phyloP scores from a whole-genome alignment of 2,113 vertebrate genomes.

The Galemys pyrenaicus region DNA sequence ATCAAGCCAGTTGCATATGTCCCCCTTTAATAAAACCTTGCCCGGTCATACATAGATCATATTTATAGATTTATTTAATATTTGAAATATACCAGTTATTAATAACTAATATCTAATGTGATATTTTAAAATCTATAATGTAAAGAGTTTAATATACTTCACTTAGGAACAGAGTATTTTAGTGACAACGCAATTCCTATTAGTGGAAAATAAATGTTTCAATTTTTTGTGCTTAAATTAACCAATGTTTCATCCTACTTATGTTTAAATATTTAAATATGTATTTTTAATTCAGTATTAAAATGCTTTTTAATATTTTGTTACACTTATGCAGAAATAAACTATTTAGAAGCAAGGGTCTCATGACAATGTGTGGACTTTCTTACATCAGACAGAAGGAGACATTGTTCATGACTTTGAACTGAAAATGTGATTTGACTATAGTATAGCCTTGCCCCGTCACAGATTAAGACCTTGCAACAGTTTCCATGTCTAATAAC shows the following conservation, averaged over 20 bases:
- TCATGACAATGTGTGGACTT: not conserved
- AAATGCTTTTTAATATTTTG: not conserved
- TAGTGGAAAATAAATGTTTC: not conserved
- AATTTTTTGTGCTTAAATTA: too few species aligned
- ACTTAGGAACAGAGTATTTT: not conserved
- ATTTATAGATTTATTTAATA: not conserved
- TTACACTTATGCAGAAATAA: not conserved
- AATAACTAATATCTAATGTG: not conserved
- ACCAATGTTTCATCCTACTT: too few species aligned
- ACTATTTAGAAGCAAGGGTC: not conserved
- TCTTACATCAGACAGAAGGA: not conserved
- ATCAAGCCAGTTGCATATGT: not conserved
- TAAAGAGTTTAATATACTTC: not conserved
- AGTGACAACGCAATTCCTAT: not conserved
- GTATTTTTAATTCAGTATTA: not conserved
- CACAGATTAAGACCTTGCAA: not conserved
- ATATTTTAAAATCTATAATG: not conserved
- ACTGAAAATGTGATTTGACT: not conserved
- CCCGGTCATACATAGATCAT: not conserved
- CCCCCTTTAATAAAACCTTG: not conserved
- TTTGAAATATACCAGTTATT: not conserved
- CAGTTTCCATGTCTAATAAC: not conserved
- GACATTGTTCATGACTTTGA: not conserved
- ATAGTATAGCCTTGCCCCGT: not conserved
- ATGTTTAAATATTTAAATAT: not conserved